Evolutionary conservation across 2,797 vertebrate genomes (phyloP).

Genomic region (Triplophysa yarkandensis): DNA sequence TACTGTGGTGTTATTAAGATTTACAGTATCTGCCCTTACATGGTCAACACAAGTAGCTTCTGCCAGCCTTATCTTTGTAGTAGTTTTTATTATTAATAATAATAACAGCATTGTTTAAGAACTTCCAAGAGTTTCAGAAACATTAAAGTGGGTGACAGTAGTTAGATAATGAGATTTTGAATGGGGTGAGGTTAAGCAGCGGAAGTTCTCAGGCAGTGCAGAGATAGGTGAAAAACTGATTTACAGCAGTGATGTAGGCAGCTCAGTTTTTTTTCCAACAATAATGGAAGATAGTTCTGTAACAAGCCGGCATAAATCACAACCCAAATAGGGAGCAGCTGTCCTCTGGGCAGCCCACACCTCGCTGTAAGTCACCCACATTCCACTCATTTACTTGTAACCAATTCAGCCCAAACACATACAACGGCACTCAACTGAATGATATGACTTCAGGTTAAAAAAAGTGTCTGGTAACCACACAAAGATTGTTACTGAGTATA

Average conservation of each 20-base stretch:
- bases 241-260: conserved; percentile 47
- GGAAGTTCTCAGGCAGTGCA: conserved; percentile 26
- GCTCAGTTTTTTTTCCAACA: conserved; percentile 43
- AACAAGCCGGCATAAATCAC: conserved; percentile 59
- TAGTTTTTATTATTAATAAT: background rate
- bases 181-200: conserved; percentile 1
- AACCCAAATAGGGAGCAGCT: conserved; percentile 59
- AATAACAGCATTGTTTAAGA: background rate
- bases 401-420: conserved; percentile 1
- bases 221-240: conserved; percentile 47
- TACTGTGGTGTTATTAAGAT: background rate
- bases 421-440: background rate
- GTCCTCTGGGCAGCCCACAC: conserved; percentile 38
- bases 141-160: background rate
- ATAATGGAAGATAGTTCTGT: conserved; percentile 49
- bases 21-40: background rate
- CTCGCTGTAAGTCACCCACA: conserved; percentile 33
- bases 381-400: conserved; percentile 30
- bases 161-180: conserved; percentile 8
- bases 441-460: too few species aligned
- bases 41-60: background rate
- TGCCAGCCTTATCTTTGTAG: background rate
- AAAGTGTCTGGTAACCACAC: too few species aligned
- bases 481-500: too few species aligned
- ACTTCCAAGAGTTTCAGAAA: background rate